Evolutionary conservation across 2,888 invertebrate species (phyloP), one percentile per base, ranked within the genome.

Genomic region (Volucella inanis): DNA sequence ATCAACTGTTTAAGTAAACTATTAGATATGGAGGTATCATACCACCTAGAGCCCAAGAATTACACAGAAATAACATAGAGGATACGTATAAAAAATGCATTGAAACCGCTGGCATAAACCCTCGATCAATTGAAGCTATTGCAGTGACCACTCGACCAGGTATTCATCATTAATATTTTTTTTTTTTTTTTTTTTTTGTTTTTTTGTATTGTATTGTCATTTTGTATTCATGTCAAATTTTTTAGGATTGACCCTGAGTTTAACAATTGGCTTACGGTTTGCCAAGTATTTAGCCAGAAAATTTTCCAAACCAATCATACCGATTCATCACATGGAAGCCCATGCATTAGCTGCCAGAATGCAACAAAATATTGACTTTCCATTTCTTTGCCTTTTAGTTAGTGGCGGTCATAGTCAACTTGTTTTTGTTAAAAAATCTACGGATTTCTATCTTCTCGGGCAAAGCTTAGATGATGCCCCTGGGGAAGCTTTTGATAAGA

Each of bases 291-390:
- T 98, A 62, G 94, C 96, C 18, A 93, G 93, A 87, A 92, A 93
- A 68, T 93, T 94, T 87, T 92, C 93, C 0, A 97, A 96, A 90
- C 98, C 98, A 0, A 93, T 99, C 87, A 97, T 99, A 90, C 98
- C 99, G 0, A 95, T 99, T 79, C 99, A 99, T 93, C 99, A 99
- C 89, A 99, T 99, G 99, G 96, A 99, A 93, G 99, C 99, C 1
- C 99, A 99, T 93, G 98, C 99, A 4, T 93, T 99, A 76, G 97
- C 97, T 14, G 95, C 95, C 22, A 94, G 98, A 90, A 95, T 98
- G 95, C 93, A 94, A 15, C 91, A 95, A 76, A 92, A 94, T 88
- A 89, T 94, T 87, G 93, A 95, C 75, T 98, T 96, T 93, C 99
- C 99, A 31, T 99, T 96, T 92, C 92, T 99, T 78, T 96, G 96